Percentiles rank a stretch among this genome's conserved stretches.
Evolutionary conservation across 2,797 vertebrate genomes (phyloP).

Genomic region (Lagorchestes hirsutus): DNA sequence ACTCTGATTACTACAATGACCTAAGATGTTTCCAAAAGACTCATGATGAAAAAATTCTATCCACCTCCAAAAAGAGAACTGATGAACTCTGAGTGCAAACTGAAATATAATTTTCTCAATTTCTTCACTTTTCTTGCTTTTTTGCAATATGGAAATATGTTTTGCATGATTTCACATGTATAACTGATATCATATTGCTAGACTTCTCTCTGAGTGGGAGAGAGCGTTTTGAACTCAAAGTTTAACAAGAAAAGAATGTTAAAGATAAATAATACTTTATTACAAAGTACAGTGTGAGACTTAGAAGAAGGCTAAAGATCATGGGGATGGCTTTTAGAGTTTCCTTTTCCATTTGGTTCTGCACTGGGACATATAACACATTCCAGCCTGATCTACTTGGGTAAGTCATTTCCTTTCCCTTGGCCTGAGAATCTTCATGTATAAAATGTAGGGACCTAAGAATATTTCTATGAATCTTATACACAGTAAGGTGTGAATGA

Average conservation of each 20-base stretch:
- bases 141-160: not conserved
- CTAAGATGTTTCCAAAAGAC: not conserved
- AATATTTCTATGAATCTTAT: not conserved
- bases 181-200: not conserved
- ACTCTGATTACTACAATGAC: not conserved
- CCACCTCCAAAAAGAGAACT: not conserved
- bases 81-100: not conserved
- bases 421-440: not conserved
- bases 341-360: not conserved
- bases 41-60: not conserved
- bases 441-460: not conserved
- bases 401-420: too few species aligned
- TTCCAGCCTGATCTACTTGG: not conserved
- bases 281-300: constrained; percentile 55
- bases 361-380: not conserved
- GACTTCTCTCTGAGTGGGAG: not conserved
- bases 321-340: not conserved
- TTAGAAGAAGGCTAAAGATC: not conserved
- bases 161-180: not conserved
- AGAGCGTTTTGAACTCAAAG: not conserved
- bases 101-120: not conserved
- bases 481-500: not conserved
- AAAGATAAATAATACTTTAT: constrained; percentile 30
- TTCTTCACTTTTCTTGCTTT: not conserved
- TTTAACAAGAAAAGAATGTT: not conserved